Base-by-base conservation (phyloP, 2,797 vertebrate species). In the Dicrostonyx torquatus region DNA sequence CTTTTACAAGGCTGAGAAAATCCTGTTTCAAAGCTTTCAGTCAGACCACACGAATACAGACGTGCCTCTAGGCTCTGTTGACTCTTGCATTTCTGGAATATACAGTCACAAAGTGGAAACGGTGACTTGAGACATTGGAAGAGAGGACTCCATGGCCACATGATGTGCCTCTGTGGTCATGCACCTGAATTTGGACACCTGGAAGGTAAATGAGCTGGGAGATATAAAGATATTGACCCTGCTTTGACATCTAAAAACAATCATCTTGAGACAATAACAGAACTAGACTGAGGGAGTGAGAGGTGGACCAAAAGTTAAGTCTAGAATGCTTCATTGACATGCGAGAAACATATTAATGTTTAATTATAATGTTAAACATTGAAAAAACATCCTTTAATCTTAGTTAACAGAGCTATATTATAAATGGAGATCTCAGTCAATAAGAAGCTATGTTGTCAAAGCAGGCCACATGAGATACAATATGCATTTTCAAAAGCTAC, bases 11-110 rank as follows among this genome's bases (percentile, higher is more conserved):
- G 95, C 31, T 87, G 80, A 97, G 76, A 90, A 80, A 95, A 90
- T 96, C 64, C 87, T 97, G 86, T 84, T 96, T 88, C 93, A 95
- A 97, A 97, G 87, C 90, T 87, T 94, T 77, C 80, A 92, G 88
- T 77, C 80, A 92, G 88, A 96, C 80, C 40, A 40, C 87, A 75
- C 20, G 53, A 95, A 60, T 40, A 96, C 64, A 84, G 96, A 45
- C 73, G 48, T 11, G 75, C 2, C 20, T 97, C 92, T 29, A 89
- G 92, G 84, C 48, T 93, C 75, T 85, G 79, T 2, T 68, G 78
- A 75, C 15, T 87, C 89, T 43, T 72, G 75, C 2, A 64, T 55
- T 91, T 73, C 77, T 95, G 48, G 22, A 94, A 80, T 79, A 43
- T 60, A 89, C 0, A 68, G 29, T 70, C 14, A 80, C 45, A 76